Evolutionary conservation across 2,888 invertebrate species (phyloP).

Genomic region (Nemapogon koenigi): DNA sequence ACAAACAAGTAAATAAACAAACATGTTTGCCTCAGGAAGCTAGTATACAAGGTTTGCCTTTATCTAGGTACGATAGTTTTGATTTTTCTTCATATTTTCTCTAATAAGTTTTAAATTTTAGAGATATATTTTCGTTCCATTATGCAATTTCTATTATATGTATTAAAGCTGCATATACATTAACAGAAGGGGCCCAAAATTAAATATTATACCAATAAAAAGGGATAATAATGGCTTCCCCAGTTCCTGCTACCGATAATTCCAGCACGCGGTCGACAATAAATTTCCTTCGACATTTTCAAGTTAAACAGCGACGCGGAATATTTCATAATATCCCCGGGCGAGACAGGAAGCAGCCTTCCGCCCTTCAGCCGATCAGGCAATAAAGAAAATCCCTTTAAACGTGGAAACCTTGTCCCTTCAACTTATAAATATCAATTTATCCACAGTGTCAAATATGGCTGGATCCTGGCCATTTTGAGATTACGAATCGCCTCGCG

Average conservation of each 20-base stretch:
- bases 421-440: constrained; percentile 63
- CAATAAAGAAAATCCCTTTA: constrained; percentile 64
- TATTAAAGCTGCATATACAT: too few relatives aligned
- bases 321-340: constrained; percentile 59
- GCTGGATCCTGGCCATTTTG: constrained; percentile 48
- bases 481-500: constrained; percentile 44
- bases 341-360: constrained; percentile 48
- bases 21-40: too few relatives aligned
- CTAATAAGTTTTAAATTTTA: too few relatives aligned
- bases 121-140: too few relatives aligned
- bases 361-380: constrained; percentile 43
- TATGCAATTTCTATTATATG: too few relatives aligned
- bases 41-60: too few relatives aligned
- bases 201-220: constrained; percentile 66
- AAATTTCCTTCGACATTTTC: constrained; percentile 62
- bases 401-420: constrained; percentile 52
- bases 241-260: constrained; percentile 56
- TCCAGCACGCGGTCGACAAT: constrained; percentile 44
- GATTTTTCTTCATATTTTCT: too few relatives aligned
- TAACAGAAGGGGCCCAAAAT: constrained; percentile 47
- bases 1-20: too few relatives aligned
- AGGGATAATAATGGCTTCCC: constrained; percentile 57
- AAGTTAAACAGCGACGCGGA: constrained; percentile 41
- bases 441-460: constrained; percentile 58
- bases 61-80: too few relatives aligned